Base-by-base conservation (phyloP, 2,113 vertebrate species). In the Odocoileus virginianus region DNA sequence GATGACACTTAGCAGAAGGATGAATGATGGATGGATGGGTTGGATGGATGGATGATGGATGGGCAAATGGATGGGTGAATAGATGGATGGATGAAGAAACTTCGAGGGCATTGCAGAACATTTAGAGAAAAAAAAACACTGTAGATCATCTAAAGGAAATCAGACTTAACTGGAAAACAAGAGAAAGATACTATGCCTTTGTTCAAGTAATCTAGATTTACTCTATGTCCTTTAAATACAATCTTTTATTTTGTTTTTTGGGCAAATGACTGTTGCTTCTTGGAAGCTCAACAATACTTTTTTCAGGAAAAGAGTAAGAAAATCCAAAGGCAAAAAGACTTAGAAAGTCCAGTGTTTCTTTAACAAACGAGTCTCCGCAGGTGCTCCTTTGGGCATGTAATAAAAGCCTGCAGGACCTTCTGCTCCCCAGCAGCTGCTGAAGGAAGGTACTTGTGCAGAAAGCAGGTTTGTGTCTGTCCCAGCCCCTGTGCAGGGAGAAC, bases 381-480 rank as follows among this genome's bases (percentile, higher is more conserved):
- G 60, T 45, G 47, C 54, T 33, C 40, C 60, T 60, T 13, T n/a
- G 76, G 86, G n/a, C 45, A 1, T 10, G 3, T 3, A 11, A 12
- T 1, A 6, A 0, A 12, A 40, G 52, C 47, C 15, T 0, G 11
- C 13, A 3, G 45, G 50, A 1, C 14, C 76, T 33, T 3, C 2
- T 5, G 4, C 11, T 6, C 2, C 64, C 60, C 12, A 0, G 6
- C 45, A 25, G 76, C 6, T 0, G 1, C 27, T 14, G 58, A 7
- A 54, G 43, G 21, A 7, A 7, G 1, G 0, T 4, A 13, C 60
- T 55, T 16, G 50, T 5, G 50, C 10, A 11, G 45, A n/a, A 58
- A 67, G 27, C 90, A 3, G 0, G 74, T 14, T 43, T 40, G 28
- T 1, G 0, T 16, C 64, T 7, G 19, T 27, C 57, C 30, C 15